A percentile compares a stretch with the other conserved stretches of the same genome.
phyloP scores from a whole-genome alignment of 2,888 invertebrate species.

The Sphaerophoria rueppellii region DNA sequence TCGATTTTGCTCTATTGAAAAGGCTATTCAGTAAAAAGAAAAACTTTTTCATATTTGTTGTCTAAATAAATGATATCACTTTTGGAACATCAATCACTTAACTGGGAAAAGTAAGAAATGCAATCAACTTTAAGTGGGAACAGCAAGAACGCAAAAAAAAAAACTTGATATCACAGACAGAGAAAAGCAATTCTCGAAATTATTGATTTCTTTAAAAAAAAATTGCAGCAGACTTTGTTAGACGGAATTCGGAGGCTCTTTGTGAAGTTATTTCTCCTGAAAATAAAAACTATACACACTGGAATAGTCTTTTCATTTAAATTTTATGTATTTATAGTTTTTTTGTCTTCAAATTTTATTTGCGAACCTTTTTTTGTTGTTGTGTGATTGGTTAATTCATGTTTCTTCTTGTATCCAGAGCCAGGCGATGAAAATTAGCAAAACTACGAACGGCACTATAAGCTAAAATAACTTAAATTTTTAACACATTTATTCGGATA shows the following conservation, averaged over 20 bases:
- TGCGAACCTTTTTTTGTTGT: conserved; percentile 62
- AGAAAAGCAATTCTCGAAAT: conserved; percentile 54
- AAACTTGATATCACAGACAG: conserved; percentile 33
- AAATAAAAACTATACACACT: background rate
- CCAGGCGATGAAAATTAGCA: conserved; percentile 44
- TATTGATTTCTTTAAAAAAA: conserved; percentile 68
- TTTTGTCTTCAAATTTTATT: conserved; percentile 16
- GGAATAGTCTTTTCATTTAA: background rate
- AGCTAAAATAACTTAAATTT: conserved; percentile 17
- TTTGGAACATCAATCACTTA: conserved; percentile 51
- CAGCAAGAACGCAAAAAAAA: conserved; percentile 2
- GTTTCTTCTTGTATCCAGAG: conserved; percentile 25
- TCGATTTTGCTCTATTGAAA: background rate
- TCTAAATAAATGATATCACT: conserved; percentile 52
- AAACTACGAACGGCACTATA: conserved; percentile 31
- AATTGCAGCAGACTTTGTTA: conserved; percentile 37
- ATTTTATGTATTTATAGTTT: background rate
- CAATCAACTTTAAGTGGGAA: conserved; percentile 43
- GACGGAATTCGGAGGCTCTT: conserved; percentile 1
- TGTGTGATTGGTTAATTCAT: conserved; percentile 64
- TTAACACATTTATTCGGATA: conserved; percentile 31
- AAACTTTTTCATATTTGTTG: background rate
- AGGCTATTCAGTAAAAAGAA: background rate
- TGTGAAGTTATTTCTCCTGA: background rate
- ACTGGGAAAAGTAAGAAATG: conserved; percentile 42